These are phyloP conservation scores for Phylloscopus trochilus DNA, from an alignment of 2,113 vertebrate species.

Conservation along the genomic window DNA sequence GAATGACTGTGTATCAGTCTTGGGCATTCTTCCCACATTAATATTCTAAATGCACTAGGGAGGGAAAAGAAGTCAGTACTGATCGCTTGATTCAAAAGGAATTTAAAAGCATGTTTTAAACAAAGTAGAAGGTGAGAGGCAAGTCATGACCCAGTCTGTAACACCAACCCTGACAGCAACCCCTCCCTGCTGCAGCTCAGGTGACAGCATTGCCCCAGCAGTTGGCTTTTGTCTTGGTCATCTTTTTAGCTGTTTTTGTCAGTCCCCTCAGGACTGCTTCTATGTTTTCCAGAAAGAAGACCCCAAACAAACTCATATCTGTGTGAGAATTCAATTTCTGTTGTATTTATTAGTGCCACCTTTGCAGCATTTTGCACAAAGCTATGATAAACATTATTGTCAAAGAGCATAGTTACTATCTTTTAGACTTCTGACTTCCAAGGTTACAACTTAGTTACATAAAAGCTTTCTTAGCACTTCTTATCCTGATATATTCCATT, in stretches of 20 bases:
- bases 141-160: background rate
- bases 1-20: background rate
- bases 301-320: background rate
- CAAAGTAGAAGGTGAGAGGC: background rate
- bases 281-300: background rate
- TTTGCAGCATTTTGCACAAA: background rate
- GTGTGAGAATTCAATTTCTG: background rate
- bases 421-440: background rate
- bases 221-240: background rate
- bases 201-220: background rate
- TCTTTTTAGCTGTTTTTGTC: background rate
- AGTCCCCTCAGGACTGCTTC: background rate
- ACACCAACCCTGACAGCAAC: background rate
- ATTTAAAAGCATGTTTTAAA: background rate
- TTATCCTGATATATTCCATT: background rate
- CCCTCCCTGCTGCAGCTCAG: rapidly evolving
- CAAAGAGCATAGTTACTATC: background rate
- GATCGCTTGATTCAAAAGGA: background rate
- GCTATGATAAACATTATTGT: background rate
- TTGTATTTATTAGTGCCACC: background rate
- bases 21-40: background rate
- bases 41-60: background rate
- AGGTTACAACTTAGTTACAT: background rate
- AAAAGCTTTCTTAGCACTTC: background rate
- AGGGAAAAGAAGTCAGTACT: background rate